Percentiles rank a stretch among this genome's conserved stretches.
Evolutionary conservation across 2,797 vertebrate genomes (phyloP).

Genomic region (Myripristis murdjan): DNA sequence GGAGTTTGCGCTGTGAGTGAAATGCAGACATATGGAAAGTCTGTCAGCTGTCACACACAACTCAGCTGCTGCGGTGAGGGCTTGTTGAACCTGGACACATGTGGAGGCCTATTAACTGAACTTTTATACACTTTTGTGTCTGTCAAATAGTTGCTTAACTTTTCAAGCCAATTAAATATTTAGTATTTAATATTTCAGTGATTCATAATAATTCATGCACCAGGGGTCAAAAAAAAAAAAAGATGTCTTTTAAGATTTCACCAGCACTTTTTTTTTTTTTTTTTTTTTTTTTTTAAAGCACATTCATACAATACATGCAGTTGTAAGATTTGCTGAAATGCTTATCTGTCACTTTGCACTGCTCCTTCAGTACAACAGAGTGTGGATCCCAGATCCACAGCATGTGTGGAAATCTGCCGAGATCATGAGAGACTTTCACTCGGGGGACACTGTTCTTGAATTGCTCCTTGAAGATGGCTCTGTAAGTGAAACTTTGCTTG

Average conservation of each 20-base stretch:
- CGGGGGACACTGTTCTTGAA: slow-evolving; percentile 84
- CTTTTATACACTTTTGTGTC: too few relatives aligned
- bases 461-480: slow-evolving; percentile 92
- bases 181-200: background rate
- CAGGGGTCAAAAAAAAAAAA: too few relatives aligned
- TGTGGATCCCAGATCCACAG: slow-evolving; percentile 94
- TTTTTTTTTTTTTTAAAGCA: too few relatives aligned
- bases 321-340: background rate
- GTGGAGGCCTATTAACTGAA: too few relatives aligned
- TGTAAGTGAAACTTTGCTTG: slow-evolving; percentile 81
- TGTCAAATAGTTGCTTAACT: background rate
- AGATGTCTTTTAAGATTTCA: too few relatives aligned
- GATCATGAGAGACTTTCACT: slow-evolving; percentile 89
- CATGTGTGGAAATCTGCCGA: slow-evolving; percentile 97
- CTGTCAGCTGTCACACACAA: background rate
- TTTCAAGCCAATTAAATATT: background rate
- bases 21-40: background rate
- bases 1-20: too few relatives aligned
- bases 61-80: too few relatives aligned
- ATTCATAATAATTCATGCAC: too few relatives aligned
- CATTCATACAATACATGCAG: background rate
- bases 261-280: too few relatives aligned
- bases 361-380: slow-evolving; percentile 92
- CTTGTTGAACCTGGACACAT: too few relatives aligned
- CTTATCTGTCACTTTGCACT: background rate